Conservation (phyloP, 2,797 vertebrate genomes). For the Hydrocynus forskahlii region DNA sequence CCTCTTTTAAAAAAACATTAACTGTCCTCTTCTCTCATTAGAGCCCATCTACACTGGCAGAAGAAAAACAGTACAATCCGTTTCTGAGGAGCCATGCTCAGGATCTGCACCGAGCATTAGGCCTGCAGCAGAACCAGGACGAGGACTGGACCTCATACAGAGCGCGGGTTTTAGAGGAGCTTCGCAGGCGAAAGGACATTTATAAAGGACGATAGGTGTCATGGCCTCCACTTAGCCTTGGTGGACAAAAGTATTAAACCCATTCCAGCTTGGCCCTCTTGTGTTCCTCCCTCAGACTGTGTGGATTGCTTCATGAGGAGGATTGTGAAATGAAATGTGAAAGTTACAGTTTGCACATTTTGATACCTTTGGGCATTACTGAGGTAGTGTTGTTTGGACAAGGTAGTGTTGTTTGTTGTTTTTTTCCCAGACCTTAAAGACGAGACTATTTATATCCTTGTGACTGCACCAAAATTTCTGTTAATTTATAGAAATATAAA, state of each 20-base stretch:
- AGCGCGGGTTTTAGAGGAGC: conserved; percentile 87
- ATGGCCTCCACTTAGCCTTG: neutral
- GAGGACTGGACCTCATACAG: conserved; percentile 84
- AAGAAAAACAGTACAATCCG: conserved; percentile 93
- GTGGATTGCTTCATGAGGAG: neutral
- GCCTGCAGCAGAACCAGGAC: conserved; percentile 76
- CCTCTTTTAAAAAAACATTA: conserved; percentile 1
- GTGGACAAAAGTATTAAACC: conserved; percentile 12
- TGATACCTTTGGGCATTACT: conserved; percentile 10
- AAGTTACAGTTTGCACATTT: conserved; percentile 30
- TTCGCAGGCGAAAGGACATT: conserved; percentile 87
- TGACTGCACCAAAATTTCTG: neutral
- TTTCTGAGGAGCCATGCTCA: conserved; percentile 88
- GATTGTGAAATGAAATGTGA: conserved; percentile 1
- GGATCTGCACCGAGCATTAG: conserved; percentile 85
- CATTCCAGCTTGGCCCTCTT: conserved; percentile 8
- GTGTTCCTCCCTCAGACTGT: conserved; percentile 5
- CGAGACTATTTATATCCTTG: neutral
- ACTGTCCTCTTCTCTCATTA: conserved; percentile 55
- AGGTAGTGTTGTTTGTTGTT: neutral
- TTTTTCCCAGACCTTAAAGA: neutral
- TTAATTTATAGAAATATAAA: neutral
- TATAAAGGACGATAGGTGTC: conserved; percentile 83
- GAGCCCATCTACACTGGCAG: conserved; percentile 91
- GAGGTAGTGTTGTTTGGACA: neutral